phyloP scores from a whole-genome alignment of 2,797 vertebrate genomes.

The Lepilemur septentrionalis region DNA sequence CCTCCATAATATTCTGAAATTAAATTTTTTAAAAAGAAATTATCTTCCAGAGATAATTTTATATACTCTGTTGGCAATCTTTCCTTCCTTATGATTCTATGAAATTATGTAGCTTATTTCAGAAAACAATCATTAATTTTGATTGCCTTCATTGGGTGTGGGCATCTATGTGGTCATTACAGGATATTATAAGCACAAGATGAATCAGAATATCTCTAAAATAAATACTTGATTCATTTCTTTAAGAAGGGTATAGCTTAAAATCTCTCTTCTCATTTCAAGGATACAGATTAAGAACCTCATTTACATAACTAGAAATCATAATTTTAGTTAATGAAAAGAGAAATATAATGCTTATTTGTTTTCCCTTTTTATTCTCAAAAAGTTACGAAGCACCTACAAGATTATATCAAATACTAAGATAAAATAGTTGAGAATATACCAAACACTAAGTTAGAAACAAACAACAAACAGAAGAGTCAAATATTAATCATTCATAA shows the following conservation, averaged over 20 bases:
- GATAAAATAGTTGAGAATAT: not conserved
- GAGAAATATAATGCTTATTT: not conserved
- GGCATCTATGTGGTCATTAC: not conserved
- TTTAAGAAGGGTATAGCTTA: not conserved
- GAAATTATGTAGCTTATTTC: not conserved
- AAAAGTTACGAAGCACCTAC: not conserved
- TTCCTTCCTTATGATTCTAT: not conserved
- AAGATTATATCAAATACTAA: not conserved
- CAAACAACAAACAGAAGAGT: not conserved
- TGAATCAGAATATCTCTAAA: not conserved
- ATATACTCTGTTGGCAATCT: not conserved
- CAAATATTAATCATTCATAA: not conserved
- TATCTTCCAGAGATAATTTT: not conserved
- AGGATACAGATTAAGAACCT: not conserved
- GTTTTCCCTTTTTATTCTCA: slow-evolving; percentile 14
- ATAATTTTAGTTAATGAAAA: not conserved
- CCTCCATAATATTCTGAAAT: too few species aligned
- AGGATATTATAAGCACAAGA: not conserved
- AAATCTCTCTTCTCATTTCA: not conserved
- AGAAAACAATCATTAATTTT: not conserved
- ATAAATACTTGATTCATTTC: not conserved
- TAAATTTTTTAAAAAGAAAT: not conserved
- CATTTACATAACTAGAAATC: not conserved
- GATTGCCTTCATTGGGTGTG: not conserved
- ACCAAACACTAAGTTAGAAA: not conserved